These are phyloP conservation scores for Asobara japonica DNA, from an alignment of 1,140 invertebrate genomes.

Conservation along the genomic window DNA sequence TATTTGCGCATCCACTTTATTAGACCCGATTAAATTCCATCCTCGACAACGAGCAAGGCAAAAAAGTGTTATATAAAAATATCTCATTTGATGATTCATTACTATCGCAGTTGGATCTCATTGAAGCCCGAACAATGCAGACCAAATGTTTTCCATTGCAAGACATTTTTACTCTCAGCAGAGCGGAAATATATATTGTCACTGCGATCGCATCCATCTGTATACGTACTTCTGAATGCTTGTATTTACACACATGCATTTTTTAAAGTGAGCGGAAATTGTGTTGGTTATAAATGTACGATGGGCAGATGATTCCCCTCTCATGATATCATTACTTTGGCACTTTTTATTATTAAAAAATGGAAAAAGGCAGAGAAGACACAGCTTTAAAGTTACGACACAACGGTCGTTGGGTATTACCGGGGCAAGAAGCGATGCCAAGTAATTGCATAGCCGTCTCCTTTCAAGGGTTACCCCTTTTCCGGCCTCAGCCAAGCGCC, in stretches of 20 bases:
- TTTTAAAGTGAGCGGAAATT: no score
- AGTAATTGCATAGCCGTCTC: constrained; percentile 11
- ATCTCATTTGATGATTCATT: not conserved
- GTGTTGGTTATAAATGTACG: no score
- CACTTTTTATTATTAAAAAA: not conserved
- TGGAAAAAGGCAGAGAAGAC: not conserved
- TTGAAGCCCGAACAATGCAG: no score
- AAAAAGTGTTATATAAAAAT: not conserved
- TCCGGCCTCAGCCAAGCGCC: not conserved
- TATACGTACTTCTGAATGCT: no score
- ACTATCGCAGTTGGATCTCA: no score
- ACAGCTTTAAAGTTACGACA: constrained; percentile 4
- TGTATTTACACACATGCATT: no score
- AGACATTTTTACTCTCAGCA: no score
- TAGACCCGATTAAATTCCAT: not conserved
- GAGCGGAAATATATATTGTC: no score
- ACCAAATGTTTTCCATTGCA: no score
- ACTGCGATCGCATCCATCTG: no score
- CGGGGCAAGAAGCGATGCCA: not conserved
- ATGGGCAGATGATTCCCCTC: not conserved
- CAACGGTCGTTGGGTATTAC: not conserved
- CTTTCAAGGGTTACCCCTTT: not conserved
- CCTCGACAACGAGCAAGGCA: not conserved
- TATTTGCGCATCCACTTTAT: not conserved
- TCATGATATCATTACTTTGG: not conserved